A percentile compares a stretch with the other conserved stretches of the same genome.
These are phyloP conservation scores for Gorsachius goisagi DNA, from an alignment of 2,113 vertebrate species.

Conservation along the genomic window DNA sequence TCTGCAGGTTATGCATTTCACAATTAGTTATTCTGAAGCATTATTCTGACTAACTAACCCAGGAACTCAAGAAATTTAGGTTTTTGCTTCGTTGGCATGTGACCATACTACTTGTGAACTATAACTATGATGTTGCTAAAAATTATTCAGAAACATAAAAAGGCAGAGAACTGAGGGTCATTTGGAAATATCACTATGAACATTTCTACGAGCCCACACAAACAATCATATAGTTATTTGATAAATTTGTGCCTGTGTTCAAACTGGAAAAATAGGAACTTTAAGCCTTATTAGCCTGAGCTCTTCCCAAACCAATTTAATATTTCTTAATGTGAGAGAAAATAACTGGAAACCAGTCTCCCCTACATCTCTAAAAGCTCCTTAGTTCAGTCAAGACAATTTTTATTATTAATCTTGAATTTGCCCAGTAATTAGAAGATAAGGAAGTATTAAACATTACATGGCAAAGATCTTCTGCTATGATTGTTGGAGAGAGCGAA, in stretches of 20 bases:
- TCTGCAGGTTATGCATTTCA: not conserved
- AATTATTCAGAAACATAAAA: not conserved
- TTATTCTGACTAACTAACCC: not conserved
- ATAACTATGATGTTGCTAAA: not conserved
- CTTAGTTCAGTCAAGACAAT: not conserved
- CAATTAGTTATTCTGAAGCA: not conserved
- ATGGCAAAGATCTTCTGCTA: not conserved
- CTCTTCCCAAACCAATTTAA: not conserved
- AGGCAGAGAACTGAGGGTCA: not conserved
- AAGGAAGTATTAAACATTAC: not conserved
- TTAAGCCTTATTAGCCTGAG: not conserved
- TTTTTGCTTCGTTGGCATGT: not conserved
- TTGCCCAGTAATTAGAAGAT: not conserved
- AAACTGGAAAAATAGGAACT: not conserved
- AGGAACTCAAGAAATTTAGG: not conserved
- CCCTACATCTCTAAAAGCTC: not conserved
- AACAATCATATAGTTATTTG: not conserved
- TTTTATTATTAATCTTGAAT: not conserved
- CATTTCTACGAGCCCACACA: not conserved
- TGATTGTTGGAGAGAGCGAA: not conserved
- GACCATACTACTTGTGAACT: not conserved
- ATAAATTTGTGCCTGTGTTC: not conserved
- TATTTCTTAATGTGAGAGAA: not conserved
- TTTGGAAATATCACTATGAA: not conserved
- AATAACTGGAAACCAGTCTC: not conserved